Base-by-base conservation (phyloP, 2,797 vertebrate genomes). In the Malurus leucopterus region DNA sequence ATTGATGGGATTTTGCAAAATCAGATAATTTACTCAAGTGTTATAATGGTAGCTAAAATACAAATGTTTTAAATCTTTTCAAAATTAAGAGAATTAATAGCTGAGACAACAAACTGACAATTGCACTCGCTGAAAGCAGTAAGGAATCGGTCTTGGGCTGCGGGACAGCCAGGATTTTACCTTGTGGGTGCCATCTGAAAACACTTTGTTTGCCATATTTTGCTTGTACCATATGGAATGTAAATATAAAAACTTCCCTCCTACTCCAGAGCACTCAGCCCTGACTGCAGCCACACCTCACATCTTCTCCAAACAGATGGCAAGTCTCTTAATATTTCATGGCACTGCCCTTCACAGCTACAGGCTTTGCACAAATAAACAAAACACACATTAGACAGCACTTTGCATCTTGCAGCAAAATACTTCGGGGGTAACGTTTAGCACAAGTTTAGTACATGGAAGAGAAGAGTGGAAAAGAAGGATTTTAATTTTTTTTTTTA, bases 241-340 rank as follows among this genome's bases (percentile, higher is more conserved):
- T 30, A 78, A 78, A 89, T 53, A 84, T 18, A 70, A 91, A 84
- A 83, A 67, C 49, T 81, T 80, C 44, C 74, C 54, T 88, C 54
- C 68, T 44, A 40, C 61, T 86, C 68, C 86, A 87, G 73, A 90
- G 78, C 62, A 40, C 69, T 85, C 84, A 86, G 74, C 80, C 89
- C 70, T 79, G 61, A 88, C 86, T 88, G 6, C 27, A 89, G 74
- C 63, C 93, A 84, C 91, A 89, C 86, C 86, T 86, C 86, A 73
- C 64, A 43, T 78, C 89, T 86, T 73, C 67, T 49, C 83, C 59
- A 74, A 78, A 81, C 92, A 95, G 91, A 94, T 91, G 93, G 88
- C 38, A 70, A 79, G 32, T 55, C 74, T 89, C 80, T 73, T 86
- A 84, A 82, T 92, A 92, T 89, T 91, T 76, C 89, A 88, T 84